Percentiles rank a stretch among this genome's conserved stretches.
Evolutionary conservation across 2,888 invertebrate genomes (phyloP).

Genomic region (Sussaba pulchella): DNA sequence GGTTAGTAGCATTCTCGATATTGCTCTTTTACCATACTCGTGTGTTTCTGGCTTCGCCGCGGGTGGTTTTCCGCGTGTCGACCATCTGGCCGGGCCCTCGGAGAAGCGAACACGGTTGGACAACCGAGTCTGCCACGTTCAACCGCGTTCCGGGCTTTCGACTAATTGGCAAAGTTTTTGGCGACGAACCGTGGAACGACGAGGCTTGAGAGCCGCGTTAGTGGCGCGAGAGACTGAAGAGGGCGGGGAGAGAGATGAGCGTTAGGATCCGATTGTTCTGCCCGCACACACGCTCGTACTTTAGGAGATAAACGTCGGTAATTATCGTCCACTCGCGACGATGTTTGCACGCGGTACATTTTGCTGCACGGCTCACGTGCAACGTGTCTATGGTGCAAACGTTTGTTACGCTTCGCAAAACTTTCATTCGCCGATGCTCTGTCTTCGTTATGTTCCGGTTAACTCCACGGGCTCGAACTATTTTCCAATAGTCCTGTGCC

Average conservation of each 20-base stretch:
- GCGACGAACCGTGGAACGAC: constrained; percentile 18
- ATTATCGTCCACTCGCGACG: constrained; percentile 39
- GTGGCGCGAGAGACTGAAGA: not conserved
- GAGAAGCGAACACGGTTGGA: constrained; percentile 13
- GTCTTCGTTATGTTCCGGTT: not conserved
- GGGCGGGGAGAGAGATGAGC: not conserved
- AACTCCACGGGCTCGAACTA: not conserved
- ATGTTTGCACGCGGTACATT: constrained; percentile 37
- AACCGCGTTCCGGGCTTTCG: constrained; percentile 60
- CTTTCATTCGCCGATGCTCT: constrained; percentile 1
- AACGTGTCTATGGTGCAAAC: not conserved
- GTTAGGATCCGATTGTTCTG: constrained; percentile 36
- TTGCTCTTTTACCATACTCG: not conserved
- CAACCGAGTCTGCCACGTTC: constrained; percentile 10
- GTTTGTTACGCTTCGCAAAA: constrained; percentile 29
- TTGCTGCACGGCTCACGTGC: constrained; percentile 9
- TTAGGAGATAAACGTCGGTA: constrained; percentile 55
- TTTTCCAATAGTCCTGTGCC: not conserved
- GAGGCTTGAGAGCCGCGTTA: not conserved
- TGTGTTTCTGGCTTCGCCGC: constrained; percentile 46
- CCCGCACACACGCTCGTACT: constrained; percentile 13
- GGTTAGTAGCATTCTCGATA: constrained; percentile 21
- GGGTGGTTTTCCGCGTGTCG: constrained; percentile 64
- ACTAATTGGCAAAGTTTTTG: constrained; percentile 75
- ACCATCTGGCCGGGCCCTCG: constrained; percentile 62